Evolutionary conservation across 1,140 invertebrate genomes (phyloP).

Genomic region (Drosophila kikkawai): DNA sequence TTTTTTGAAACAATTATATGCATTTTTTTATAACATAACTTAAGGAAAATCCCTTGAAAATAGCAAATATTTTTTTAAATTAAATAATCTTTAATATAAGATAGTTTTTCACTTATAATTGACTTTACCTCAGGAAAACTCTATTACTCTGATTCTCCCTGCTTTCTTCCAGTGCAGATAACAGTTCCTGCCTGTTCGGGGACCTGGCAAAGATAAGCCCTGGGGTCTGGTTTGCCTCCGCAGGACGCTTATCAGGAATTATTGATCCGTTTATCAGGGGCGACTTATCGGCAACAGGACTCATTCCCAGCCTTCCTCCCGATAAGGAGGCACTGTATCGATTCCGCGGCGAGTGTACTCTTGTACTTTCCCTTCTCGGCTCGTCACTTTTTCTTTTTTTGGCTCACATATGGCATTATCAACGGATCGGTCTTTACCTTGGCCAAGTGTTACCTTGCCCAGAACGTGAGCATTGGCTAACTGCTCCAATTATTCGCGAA

Average conservation of each 20-base stretch:
- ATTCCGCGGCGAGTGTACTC: slow-evolving; percentile 1
- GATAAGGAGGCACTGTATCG: slow-evolving; percentile 36
- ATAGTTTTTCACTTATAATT: background rate
- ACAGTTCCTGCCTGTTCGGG: slow-evolving; percentile 8
- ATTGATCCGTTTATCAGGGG: slow-evolving; percentile 51
- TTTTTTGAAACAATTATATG: too few relatives aligned
- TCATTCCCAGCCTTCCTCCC: slow-evolving; percentile 24
- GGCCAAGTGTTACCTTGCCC: slow-evolving; percentile 61
- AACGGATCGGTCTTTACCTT: slow-evolving; percentile 34
- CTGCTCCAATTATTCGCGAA: slow-evolving; percentile 76
- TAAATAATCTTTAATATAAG: background rate
- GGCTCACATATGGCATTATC: slow-evolving; percentile 15
- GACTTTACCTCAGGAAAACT: too few relatives aligned
- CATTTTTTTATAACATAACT: too few relatives aligned
- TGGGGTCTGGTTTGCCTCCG: background rate
- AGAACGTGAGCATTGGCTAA: slow-evolving; percentile 64
- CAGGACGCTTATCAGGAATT: slow-evolving; percentile 45
- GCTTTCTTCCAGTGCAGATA: slow-evolving; percentile 30
- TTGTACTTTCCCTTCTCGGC: background rate
- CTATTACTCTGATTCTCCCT: background rate
- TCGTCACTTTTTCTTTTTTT: slow-evolving; percentile 17
- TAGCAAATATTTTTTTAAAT: background rate
- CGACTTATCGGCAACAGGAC: slow-evolving; percentile 49
- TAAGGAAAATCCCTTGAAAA: too few relatives aligned
- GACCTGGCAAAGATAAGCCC: slow-evolving; percentile 17